Percentiles rank a stretch among this genome's conserved stretches.
Conservation (phyloP, 2,888 invertebrate genomes). For the Bugulina stolonifera region DNA sequence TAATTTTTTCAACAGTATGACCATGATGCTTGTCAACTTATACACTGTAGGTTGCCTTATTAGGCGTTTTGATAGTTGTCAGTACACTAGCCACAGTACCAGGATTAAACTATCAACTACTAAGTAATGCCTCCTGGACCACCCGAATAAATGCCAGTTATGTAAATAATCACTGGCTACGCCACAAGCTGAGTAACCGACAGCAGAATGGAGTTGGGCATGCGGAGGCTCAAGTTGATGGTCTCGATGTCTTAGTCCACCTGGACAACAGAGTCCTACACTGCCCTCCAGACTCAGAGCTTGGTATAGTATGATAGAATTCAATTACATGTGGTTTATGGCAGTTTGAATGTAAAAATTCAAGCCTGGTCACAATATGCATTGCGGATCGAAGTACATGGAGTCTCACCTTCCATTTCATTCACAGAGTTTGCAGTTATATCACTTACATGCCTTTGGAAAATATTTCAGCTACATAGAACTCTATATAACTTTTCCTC, state of each 20-base stretch:
- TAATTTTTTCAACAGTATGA: too few species aligned
- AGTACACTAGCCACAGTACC: not conserved
- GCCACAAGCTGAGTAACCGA: not conserved
- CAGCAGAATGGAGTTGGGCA: not conserved
- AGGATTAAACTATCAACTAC: not conserved
- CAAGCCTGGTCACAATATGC: not conserved
- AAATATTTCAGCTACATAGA: too few species aligned
- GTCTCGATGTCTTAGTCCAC: not conserved
- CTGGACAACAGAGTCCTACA: constrained; percentile 12
- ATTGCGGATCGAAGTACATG: not conserved
- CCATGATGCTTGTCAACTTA: too few species aligned
- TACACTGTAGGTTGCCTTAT: too few species aligned
- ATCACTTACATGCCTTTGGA: too few species aligned
- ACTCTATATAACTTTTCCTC: too few species aligned
- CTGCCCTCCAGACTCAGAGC: constrained; percentile 5
- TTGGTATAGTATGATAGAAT: not conserved
- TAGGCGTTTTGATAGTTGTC: too few species aligned
- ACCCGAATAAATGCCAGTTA: not conserved
- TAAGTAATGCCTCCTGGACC: not conserved
- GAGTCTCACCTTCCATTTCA: not conserved
- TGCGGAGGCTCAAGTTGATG: not conserved
- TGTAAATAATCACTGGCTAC: not conserved
- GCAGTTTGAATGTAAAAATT: not conserved
- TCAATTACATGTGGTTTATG: too few species aligned
- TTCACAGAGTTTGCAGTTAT: too few species aligned